Conservation (phyloP, 2,113 vertebrate species). For the Chionomys nivalis region DNA sequence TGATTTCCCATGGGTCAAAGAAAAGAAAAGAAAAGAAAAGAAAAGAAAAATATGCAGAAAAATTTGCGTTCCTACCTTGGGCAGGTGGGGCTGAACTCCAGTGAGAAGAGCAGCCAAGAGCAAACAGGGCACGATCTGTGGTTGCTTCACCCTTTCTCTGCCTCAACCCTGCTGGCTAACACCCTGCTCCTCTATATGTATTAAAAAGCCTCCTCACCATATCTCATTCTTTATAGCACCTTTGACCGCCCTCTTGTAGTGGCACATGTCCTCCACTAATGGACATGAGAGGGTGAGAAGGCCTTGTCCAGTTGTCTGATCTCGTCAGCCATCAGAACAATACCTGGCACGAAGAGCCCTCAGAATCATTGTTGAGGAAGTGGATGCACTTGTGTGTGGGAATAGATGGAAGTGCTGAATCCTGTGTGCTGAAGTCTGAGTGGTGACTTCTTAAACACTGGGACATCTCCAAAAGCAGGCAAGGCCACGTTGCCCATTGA, state of each 20-base stretch:
- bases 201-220: accelerated
- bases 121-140: accelerated
- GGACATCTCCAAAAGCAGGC: background rate
- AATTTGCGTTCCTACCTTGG: too few species aligned
- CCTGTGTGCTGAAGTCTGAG: background rate
- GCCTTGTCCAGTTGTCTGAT: background rate
- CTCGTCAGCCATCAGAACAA: background rate
- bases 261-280: accelerated
- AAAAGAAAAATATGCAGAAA: background rate
- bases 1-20: background rate
- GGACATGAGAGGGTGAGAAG: background rate
- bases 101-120: background rate
- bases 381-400: background rate
- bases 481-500: accelerated
- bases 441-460: background rate
- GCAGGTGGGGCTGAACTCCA: background rate
- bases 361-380: background rate
- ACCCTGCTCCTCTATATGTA: background rate
- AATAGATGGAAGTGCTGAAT: background rate
- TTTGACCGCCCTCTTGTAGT: accelerated
- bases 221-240: too few species aligned
- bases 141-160: background rate
- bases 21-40: too few species aligned
- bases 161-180: background rate
- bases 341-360: background rate